A percentile compares a stretch with the other conserved stretches of the same genome.
Evolutionary conservation across 1,140 invertebrate genomes (phyloP).

Genomic region (Magallana ariakensis): DNA sequence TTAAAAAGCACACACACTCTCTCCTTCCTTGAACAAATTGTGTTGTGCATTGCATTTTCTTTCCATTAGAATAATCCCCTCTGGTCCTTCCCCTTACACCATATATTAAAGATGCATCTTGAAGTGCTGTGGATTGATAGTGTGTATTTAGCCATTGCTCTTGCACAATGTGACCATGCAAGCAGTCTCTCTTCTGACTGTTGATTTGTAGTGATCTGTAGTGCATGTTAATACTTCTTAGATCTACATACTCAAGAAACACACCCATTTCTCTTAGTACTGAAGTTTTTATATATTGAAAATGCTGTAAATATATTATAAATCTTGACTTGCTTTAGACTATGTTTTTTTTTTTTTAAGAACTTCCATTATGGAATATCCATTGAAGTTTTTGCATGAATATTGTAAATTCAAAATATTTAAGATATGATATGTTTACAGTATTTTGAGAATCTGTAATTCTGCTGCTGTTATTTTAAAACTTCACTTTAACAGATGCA

Average conservation of each 20-base stretch:
- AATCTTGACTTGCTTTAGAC: no score
- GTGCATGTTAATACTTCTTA: constrained; percentile 14
- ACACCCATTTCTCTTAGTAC: constrained; percentile 20
- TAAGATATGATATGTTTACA: no score
- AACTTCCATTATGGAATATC: no score
- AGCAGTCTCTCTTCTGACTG: background rate
- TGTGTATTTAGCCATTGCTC: background rate
- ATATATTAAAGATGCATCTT: background rate
- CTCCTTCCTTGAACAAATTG: background rate
- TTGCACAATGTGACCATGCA: background rate
- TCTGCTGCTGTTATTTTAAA: no score
- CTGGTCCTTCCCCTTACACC: background rate
- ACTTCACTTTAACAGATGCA: no score
- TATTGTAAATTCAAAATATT: no score
- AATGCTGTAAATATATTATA: background rate
- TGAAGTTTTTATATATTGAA: background rate
- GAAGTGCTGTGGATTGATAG: constrained; percentile 28
- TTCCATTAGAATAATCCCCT: background rate
- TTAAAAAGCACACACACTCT: background rate
- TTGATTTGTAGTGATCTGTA: constrained; percentile 11
- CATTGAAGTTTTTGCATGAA: no score
- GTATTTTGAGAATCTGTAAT: no score
- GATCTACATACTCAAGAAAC: constrained; percentile 15
- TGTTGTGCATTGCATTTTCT: constrained; percentile 11
- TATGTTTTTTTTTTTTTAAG: no score